These are phyloP conservation scores for Slavum lentiscoides DNA, from an alignment of 2,888 invertebrate genomes.

Conservation along the genomic window DNA sequence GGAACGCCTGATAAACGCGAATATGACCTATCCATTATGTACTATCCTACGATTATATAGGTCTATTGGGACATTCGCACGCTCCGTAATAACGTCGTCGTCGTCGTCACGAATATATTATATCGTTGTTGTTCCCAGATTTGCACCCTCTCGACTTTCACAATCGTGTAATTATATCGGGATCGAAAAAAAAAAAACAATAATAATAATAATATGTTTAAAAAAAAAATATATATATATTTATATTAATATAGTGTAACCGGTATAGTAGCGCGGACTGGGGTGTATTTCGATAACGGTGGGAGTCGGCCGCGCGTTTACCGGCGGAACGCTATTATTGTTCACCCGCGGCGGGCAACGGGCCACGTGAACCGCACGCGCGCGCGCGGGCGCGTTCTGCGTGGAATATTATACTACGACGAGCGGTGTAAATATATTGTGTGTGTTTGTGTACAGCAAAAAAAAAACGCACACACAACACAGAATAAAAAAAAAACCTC, in stretches of 20 bases:
- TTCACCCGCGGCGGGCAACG: not conserved
- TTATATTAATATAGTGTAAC: constrained; percentile 36
- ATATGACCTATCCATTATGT: too few relatives aligned
- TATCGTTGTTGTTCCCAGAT: constrained; percentile 37
- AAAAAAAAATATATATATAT: constrained; percentile 7
- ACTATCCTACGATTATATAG: too few relatives aligned
- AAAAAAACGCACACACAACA: constrained; percentile 10
- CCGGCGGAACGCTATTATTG: constrained; percentile 29
- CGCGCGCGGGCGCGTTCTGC: constrained; percentile 2
- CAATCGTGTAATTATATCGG: constrained; percentile 42
- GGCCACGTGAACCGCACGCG: constrained; percentile 52
- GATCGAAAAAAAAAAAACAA: constrained; percentile 10
- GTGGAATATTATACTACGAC: not conserved
- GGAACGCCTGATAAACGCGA: too few relatives aligned
- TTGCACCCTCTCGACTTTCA: constrained; percentile 38
- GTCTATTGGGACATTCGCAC: too few relatives aligned
- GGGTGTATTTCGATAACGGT: constrained; percentile 53
- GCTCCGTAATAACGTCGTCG: too few relatives aligned
- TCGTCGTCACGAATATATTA: not conserved
- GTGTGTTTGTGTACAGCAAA: too few relatives aligned
- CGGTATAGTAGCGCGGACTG: constrained; percentile 5
- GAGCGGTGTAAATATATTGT: not conserved
- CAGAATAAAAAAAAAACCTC: constrained; percentile 18
- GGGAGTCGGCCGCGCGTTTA: constrained; percentile 38
- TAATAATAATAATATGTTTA: constrained; percentile 16